Conservation (phyloP, 2,888 invertebrate species). For the Brachyptera putata region DNA sequence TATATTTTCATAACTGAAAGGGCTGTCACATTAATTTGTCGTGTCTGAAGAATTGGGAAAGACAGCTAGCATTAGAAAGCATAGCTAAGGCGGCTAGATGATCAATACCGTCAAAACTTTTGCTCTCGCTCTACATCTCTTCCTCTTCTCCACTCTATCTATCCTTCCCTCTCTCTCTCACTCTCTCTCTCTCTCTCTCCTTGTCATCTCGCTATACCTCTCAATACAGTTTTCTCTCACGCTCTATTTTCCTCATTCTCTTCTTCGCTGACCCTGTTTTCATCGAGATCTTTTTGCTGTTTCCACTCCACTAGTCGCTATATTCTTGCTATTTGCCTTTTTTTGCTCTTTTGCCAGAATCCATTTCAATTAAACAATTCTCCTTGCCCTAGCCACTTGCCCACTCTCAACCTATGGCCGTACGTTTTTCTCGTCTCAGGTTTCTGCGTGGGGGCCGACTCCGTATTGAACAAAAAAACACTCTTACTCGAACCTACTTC, state of each 20-base stretch:
- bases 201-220: not conserved
- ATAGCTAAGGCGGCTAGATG: not conserved
- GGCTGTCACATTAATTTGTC: conserved; percentile 18
- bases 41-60: conserved; percentile 7
- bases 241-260: too few species aligned
- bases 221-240: not conserved
- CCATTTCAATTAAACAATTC: conserved; percentile 20
- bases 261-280: not conserved
- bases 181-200: not conserved
- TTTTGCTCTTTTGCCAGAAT: conserved; percentile 16
- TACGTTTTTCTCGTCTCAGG: too few species aligned
- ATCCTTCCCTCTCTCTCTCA: not conserved
- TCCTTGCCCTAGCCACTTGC: not conserved
- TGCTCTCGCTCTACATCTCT: not conserved
- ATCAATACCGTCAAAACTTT: not conserved
- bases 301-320: conserved; percentile 7
- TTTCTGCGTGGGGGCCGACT: too few species aligned
- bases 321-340: conserved; percentile 9
- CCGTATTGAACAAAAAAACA: too few species aligned
- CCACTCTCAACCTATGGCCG: too few species aligned
- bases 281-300: conserved; percentile 16
- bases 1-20: conserved; percentile 14
- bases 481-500: too few species aligned
- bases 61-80: not conserved
- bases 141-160: not conserved